phyloP scores from a whole-genome alignment of 1,140 invertebrate genomes.

The Coelopa frigida region DNA sequence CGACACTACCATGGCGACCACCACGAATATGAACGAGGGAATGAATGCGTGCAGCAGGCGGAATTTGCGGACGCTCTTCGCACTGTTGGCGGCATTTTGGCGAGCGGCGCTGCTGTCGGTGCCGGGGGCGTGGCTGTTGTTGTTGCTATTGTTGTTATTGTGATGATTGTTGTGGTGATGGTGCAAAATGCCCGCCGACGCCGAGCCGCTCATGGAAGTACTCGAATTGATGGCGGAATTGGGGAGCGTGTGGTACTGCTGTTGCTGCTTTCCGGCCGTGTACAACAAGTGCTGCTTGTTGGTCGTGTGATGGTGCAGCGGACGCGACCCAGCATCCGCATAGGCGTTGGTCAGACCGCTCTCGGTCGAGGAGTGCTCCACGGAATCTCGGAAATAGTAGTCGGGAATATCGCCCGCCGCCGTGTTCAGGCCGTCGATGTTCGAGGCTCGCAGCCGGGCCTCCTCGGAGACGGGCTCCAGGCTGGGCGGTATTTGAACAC shows the following conservation, averaged over 20 bases:
- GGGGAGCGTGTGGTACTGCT: slow-evolving; percentile 41
- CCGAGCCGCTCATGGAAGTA: slow-evolving; percentile 13
- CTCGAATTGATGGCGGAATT: slow-evolving; percentile 22
- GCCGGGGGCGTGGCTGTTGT: slow-evolving; percentile 1
- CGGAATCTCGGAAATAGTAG: slow-evolving; percentile 67
- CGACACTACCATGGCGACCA: slow-evolving; percentile 51
- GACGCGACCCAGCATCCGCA: slow-evolving; percentile 47
- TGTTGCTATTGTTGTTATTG: too few relatives aligned
- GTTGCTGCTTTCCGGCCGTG: slow-evolving; percentile 43
- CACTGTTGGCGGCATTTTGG: slow-evolving; percentile 18
- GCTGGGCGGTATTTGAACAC: slow-evolving; percentile 22
- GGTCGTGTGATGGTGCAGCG: slow-evolving; percentile 37
- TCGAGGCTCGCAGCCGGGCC: slow-evolving; percentile 27
- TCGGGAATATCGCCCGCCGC: slow-evolving; percentile 38
- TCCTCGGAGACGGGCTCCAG: slow-evolving; percentile 60
- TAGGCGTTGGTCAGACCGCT: slow-evolving; percentile 46
- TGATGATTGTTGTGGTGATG: too few relatives aligned
- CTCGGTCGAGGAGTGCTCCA: slow-evolving; percentile 62
- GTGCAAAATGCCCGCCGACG: too few relatives aligned
- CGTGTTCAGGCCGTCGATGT: slow-evolving; percentile 24
- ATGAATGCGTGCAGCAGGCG: slow-evolving; percentile 62
- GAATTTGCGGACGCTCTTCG: slow-evolving; percentile 46
- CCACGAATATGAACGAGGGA: slow-evolving; percentile 62
- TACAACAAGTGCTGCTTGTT: slow-evolving; percentile 39
- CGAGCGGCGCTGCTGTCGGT: slow-evolving; percentile 12